These are phyloP conservation scores for Acronicta alni DNA, from an alignment of 2,888 invertebrate genomes.

Conservation along the genomic window DNA sequence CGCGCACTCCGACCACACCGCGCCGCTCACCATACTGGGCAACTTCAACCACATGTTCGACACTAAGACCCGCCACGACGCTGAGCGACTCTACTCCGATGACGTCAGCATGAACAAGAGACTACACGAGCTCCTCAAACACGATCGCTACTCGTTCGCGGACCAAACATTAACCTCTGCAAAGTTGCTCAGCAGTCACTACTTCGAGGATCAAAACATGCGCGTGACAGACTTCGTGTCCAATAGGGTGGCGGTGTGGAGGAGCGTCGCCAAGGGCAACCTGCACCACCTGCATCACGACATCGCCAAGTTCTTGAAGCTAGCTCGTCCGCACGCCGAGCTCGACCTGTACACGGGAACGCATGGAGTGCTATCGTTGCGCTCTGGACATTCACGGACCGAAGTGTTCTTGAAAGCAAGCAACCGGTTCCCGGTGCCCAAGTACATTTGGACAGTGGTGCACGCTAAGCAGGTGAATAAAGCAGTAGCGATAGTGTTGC, in stretches of 20 bases:
- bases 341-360: slow-evolving; percentile 74
- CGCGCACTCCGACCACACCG: slow-evolving; percentile 67
- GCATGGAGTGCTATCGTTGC: slow-evolving; percentile 67
- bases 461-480: slow-evolving; percentile 52
- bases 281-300: slow-evolving; percentile 75
- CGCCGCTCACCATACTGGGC: slow-evolving; percentile 80
- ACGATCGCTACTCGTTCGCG: slow-evolving; percentile 73
- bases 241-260: slow-evolving; percentile 77
- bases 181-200: slow-evolving; percentile 68
- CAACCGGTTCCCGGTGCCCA: slow-evolving; percentile 79
- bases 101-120: slow-evolving; percentile 72
- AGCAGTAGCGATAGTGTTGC: slow-evolving; percentile 73
- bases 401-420: slow-evolving; percentile 61
- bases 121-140: slow-evolving; percentile 72
- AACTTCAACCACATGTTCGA: slow-evolving; percentile 87
- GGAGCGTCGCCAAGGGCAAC: slow-evolving; percentile 78
- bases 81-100: slow-evolving; percentile 79
- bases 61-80: slow-evolving; percentile 72
- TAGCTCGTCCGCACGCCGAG: slow-evolving; percentile 45
- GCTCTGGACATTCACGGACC: slow-evolving; percentile 60
- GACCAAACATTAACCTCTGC: slow-evolving; percentile 73
- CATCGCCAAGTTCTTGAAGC: slow-evolving; percentile 63
- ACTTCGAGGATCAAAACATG: slow-evolving; percentile 78
- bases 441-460: slow-evolving; percentile 80
- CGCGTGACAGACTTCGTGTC: slow-evolving; percentile 79